phyloP scores from a whole-genome alignment of 2,797 vertebrate species.

The Scyliorhinus canicula region DNA sequence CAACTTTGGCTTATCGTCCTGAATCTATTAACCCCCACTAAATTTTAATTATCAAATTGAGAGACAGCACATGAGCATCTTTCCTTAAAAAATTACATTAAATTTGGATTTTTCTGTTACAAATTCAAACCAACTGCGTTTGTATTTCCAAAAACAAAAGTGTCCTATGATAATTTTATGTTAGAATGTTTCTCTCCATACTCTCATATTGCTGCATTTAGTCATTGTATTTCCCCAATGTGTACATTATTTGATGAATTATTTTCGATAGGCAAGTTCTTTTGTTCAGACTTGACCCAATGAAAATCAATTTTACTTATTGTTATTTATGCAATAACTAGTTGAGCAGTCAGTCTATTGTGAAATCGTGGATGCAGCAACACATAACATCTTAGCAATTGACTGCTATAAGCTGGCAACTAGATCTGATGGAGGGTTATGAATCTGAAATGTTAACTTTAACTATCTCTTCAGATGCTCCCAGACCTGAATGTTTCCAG shows the following conservation, averaged over 20 bases:
- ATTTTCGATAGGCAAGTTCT: background rate
- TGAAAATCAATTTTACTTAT: background rate
- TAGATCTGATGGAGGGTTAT: background rate
- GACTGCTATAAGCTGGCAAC: background rate
- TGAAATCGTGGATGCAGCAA: background rate
- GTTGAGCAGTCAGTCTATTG: background rate
- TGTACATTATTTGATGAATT: background rate
- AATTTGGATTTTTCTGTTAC: background rate
- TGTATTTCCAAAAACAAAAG: background rate
- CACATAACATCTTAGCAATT: background rate
- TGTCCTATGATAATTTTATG: too few species aligned
- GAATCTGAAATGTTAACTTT: background rate
- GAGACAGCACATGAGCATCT: background rate
- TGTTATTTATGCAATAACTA: background rate
- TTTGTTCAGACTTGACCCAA: background rate
- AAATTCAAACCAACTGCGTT: background rate
- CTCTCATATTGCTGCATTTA: too few species aligned
- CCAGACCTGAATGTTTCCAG: background rate
- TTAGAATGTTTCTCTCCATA: too few species aligned
- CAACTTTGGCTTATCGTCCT: too few species aligned
- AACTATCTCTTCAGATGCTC: background rate
- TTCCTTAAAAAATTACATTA: background rate
- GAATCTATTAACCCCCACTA: too few species aligned
- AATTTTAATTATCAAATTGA: background rate
- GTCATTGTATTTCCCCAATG: background rate